Percentiles rank a stretch among this genome's conserved stretches.
These are phyloP conservation scores for Ornithoptera priamus DNA, from an alignment of 2,888 invertebrate genomes.

Conservation along the genomic window DNA sequence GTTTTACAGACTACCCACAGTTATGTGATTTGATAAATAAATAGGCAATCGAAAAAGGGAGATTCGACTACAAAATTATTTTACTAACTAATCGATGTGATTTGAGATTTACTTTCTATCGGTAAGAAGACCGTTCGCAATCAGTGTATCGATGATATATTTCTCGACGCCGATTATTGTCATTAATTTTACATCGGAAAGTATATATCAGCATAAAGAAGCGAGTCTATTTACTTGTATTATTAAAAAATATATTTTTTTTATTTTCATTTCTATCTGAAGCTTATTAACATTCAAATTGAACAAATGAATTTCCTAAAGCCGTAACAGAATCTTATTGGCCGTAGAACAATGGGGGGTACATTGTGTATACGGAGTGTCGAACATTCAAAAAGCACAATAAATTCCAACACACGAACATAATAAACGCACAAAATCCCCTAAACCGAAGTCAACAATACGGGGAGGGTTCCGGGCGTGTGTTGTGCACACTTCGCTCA, in stretches of 20 bases:
- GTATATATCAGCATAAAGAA: too few relatives aligned
- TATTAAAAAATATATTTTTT: too few relatives aligned
- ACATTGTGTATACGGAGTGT: slow-evolving; percentile 13
- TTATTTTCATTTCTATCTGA: too few relatives aligned
- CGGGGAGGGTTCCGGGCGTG: slow-evolving; percentile 43
- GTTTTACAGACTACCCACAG: slow-evolving; percentile 24
- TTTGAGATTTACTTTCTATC: not conserved
- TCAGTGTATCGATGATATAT: too few relatives aligned
- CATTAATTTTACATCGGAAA: too few relatives aligned
- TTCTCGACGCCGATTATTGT: too few relatives aligned
- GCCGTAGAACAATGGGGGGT: slow-evolving; percentile 23
- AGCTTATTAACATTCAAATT: slow-evolving; percentile 15
- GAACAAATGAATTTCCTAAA: slow-evolving; percentile 7
- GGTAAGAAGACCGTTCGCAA: not conserved
- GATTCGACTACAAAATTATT: not conserved
- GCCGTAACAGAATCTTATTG: slow-evolving; percentile 16
- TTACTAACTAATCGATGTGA: not conserved
- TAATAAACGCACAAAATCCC: slow-evolving; percentile 32
- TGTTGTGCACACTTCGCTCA: slow-evolving; percentile 53
- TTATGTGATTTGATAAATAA: slow-evolving; percentile 20
- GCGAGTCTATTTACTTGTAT: too few relatives aligned
- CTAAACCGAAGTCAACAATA: slow-evolving; percentile 32
- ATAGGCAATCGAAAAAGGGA: slow-evolving; percentile 8
- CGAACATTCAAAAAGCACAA: slow-evolving; percentile 25
- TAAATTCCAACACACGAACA: slow-evolving; percentile 21